phyloP scores from a whole-genome alignment of 2,113 vertebrate genomes.

The Xyrauchen texanus region DNA sequence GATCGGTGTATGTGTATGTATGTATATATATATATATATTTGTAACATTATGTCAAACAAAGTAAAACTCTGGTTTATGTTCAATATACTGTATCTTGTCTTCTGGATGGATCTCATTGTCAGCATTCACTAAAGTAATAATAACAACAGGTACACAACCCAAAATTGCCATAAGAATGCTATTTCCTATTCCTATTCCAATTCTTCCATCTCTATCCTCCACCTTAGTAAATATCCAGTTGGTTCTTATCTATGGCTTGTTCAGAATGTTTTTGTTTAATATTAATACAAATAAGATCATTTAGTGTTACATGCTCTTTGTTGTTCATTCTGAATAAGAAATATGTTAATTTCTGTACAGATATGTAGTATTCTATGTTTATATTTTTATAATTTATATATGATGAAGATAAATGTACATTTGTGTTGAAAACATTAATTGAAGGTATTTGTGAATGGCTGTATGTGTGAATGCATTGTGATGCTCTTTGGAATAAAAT shows the following conservation, averaged over 20 bases:
- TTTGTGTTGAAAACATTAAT: slow-evolving; percentile 44
- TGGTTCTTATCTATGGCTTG: neutral
- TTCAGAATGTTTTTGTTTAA: neutral
- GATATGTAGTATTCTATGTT: slow-evolving; percentile 58
- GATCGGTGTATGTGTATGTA: neutral
- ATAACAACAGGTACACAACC: slow-evolving; percentile 44
- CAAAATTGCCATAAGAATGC: no score
- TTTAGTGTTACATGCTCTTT: slow-evolving; percentile 34
- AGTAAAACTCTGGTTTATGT: slow-evolving; percentile 36
- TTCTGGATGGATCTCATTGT: slow-evolving; percentile 23
- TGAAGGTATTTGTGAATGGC: slow-evolving; percentile 46
- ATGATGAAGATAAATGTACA: slow-evolving; percentile 55
- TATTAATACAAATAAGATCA: slow-evolving; percentile 7
- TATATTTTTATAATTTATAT: slow-evolving; percentile 70
- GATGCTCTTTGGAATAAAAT: slow-evolving; percentile 35
- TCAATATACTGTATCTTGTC: neutral
- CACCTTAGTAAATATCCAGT: neutral
- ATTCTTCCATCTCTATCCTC: no score
- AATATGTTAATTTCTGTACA: slow-evolving; percentile 48
- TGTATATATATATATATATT: slow-evolving; percentile 3
- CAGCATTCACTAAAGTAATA: slow-evolving; percentile 29
- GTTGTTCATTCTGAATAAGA: slow-evolving; percentile 35
- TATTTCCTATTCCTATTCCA: no score
- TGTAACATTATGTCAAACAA: slow-evolving; percentile 15
- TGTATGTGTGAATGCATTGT: slow-evolving; percentile 47